These are phyloP conservation scores for Stenotaenia linearis DNA, from an alignment of 2,888 invertebrate genomes.

Conservation along the genomic window DNA sequence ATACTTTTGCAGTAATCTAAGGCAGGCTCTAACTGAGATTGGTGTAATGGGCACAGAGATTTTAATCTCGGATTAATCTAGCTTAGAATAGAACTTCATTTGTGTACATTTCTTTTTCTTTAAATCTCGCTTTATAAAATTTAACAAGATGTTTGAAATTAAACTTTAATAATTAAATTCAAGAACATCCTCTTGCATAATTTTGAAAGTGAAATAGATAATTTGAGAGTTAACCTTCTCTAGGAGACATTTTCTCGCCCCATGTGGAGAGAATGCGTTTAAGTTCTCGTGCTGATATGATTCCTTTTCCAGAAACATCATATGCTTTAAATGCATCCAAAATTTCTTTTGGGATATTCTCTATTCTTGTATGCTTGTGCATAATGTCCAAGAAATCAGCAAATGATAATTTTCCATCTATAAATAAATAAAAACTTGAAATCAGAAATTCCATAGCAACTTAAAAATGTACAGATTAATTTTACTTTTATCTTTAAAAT, in stretches of 20 bases:
- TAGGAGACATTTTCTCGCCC: conserved; percentile 74
- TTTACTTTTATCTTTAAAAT: conserved; percentile 64
- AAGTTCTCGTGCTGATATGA: conserved; percentile 73
- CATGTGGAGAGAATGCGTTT: conserved; percentile 80
- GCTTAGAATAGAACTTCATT: too few species aligned
- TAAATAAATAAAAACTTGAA: not conserved
- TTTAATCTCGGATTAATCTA: too few species aligned
- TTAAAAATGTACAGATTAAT: not conserved
- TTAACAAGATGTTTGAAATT: too few species aligned
- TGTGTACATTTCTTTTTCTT: too few species aligned
- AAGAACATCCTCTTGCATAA: too few species aligned
- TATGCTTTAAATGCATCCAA: conserved; percentile 83
- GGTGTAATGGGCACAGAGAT: too few species aligned
- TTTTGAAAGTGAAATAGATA: not conserved
- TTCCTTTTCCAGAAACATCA: conserved; percentile 61
- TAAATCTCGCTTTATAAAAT: too few species aligned
- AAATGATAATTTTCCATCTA: conserved; percentile 84
- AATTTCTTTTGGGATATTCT: conserved; percentile 75
- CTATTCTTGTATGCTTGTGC: conserved; percentile 81
- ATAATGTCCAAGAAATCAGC: conserved; percentile 92
- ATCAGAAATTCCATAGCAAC: too few species aligned
- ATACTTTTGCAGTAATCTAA: too few species aligned
- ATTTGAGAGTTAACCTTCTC: conserved; percentile 53
- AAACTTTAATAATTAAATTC: too few species aligned
- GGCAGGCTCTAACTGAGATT: too few species aligned